Evolutionary conservation across 2,888 invertebrate genomes (phyloP), one percentile per base, ranked within the genome.

Genomic region (Allophyes oxyacanthae): DNA sequence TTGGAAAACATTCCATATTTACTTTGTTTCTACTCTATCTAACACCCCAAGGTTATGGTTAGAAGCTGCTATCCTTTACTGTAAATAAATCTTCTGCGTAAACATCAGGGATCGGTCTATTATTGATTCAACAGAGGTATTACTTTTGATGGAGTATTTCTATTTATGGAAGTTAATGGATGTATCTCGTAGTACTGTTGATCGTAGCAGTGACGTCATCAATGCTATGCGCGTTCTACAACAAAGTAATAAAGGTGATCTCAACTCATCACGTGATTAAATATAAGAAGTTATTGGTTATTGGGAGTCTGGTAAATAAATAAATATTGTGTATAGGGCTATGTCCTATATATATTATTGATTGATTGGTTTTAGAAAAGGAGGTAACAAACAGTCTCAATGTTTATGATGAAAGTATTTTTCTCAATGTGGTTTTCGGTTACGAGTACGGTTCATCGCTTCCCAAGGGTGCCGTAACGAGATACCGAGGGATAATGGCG

Each of bases 211-310:
- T 28, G 13, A 7, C 36, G 28, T 13, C 10, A 4, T 46, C 1
- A 11, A n/a, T 30, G 33, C 62, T 43, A 59, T 44, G 43, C 13
- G 7, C 6, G 14, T 41, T 11, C 62, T 54, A 62, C 42, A 42
- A 25, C 46, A 32, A 5, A 3, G 26, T 55, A n/a, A n/a, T n/a
- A n/a, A n/a, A n/a, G n/a, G n/a, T n/a, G n/a, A n/a, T n/a, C n/a
- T n/a, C n/a, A n/a, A n/a, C n/a, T n/a, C n/a, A n/a, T n/a, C n/a
- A n/a, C n/a, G n/a, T n/a, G n/a, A n/a, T n/a, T n/a, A n/a, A n/a
- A n/a, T n/a, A n/a, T n/a, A n/a, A n/a, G n/a, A n/a, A n/a, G n/a
- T 14, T 45, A 34, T 14, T 36, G 20, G 4, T 20, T 20, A 20
- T 20, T n/a, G n/a, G 20, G 4, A 20, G 20, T 20, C 20, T n/a